Evolutionary conservation across 2,888 invertebrate genomes (phyloP), one percentile per base, ranked within the genome.

Genomic region (Tuberolachnus salignus): DNA sequence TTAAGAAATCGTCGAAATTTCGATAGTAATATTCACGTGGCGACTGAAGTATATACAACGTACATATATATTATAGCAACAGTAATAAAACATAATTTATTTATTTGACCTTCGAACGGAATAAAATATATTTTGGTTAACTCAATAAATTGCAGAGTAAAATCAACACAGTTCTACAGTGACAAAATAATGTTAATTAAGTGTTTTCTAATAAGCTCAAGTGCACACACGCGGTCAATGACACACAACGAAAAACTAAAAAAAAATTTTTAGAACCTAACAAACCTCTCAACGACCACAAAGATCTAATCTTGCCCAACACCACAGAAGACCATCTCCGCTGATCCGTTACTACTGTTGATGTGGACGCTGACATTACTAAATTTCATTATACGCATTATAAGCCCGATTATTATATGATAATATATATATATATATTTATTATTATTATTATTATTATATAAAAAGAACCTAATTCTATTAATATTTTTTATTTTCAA

Each of bases 241-340:
- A 49, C 46, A 78, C 49, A 67, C 34, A 11, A 61, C 49, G 4
- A 61, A 61, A 26, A 57, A 21, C 2, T 21, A 51, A 51, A 57
- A 57, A 67, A 49, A 71, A 46, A 57, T 26, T 72, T 61, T 63
- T 19, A n/a, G 51, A 72, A 63, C 75, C 75, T 75, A 75, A 75
- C 75, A 59, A 78, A 78, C 75, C 75, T 78, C 75, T 67, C 46
- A 78, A 78, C 66, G 81, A 92, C 94, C 94, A 94, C 82, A 95
- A 88, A 64, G 94, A 94, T 85, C 93, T 92, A 86, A 95, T 94
- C 89, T 94, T 94, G 85, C 93, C 93, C 86, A 94, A 90, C 84
- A 94, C 92, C 85, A 92, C 87, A 83, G 91, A 91, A 81, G 91
- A 91, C 92, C 92, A 92, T 83, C 88, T 87, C 81, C 89, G 87